Base-by-base conservation (phyloP, 1,140 invertebrate genomes). In the Holotrichia oblita region DNA sequence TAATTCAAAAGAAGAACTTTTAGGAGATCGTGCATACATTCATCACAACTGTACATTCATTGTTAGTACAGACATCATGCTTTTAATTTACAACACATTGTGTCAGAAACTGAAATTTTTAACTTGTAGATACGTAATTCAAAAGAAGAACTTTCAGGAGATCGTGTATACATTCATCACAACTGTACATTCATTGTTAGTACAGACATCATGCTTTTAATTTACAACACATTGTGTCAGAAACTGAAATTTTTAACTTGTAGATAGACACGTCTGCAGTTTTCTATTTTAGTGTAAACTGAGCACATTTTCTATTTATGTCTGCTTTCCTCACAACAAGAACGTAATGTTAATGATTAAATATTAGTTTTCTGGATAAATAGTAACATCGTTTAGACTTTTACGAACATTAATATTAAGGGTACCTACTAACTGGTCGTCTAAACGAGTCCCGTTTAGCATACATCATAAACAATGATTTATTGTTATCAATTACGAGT, bases 61-160 rank as follows among this genome's bases (percentile, higher is more conserved):
- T n/a, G n/a, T n/a, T n/a, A n/a, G 40, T 41, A 41, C 40, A 41
- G 40, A 41, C 4, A 6, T 41, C n/a, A 10, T 48, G 10, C 42
- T 48, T 48, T 14, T 48, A 48, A 48, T 48, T 48, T 48, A 48
- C n/a, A 48, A 48, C 44, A n/a, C 6, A 48, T 48, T 48, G 44
- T 48, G 12, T 10, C n/a, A 48, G 44, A 12, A n/a, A n/a, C 44
- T 48, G n/a, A 9, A 48, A 6, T 48, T 48, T n/a, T n/a, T n/a
- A n/a, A n/a, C n/a, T n/a, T n/a, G n/a, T n/a, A n/a, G n/a, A n/a
- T n/a, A n/a, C n/a, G n/a, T n/a, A n/a, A n/a, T n/a, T n/a, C n/a
- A n/a, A n/a, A n/a, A n/a, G n/a, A n/a, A n/a, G n/a, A n/a, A n/a
- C n/a, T n/a, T n/a, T n/a, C n/a, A n/a, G n/a, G n/a, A n/a, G n/a